phyloP scores from a whole-genome alignment of 2,113 vertebrate species.

The Calidris pygmaea region DNA sequence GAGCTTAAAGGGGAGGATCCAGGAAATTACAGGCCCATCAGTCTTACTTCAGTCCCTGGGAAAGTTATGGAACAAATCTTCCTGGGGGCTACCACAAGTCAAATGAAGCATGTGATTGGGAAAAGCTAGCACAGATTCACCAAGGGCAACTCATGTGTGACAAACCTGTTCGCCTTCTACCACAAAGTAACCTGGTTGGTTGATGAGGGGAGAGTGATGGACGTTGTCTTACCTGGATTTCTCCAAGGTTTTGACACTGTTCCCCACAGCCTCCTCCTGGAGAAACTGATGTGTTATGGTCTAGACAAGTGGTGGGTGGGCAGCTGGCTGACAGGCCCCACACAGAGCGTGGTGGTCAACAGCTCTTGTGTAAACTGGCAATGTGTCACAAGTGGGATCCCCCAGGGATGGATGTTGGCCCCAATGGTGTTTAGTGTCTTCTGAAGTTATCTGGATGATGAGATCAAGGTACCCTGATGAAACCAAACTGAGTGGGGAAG shows the following conservation, averaged over 20 bases:
- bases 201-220: background rate
- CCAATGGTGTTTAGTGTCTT: background rate
- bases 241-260: background rate
- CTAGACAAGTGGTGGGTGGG: background rate
- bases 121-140: background rate
- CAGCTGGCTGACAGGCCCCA: background rate
- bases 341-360: background rate
- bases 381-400: background rate
- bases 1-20: background rate
- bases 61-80: background rate
- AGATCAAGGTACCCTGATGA: background rate
- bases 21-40: background rate
- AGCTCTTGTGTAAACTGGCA: background rate
- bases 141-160: background rate
- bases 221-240: background rate
- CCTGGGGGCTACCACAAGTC: background rate
- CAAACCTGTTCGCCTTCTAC: background rate
- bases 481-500: background rate
- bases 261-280: background rate
- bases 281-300: background rate
- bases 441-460: background rate
- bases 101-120: background rate
- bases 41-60: background rate
- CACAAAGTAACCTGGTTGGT: background rate
- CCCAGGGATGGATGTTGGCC: background rate